Base-by-base conservation (phyloP, 2,888 invertebrate species). In the Diogma glabrata region DNA sequence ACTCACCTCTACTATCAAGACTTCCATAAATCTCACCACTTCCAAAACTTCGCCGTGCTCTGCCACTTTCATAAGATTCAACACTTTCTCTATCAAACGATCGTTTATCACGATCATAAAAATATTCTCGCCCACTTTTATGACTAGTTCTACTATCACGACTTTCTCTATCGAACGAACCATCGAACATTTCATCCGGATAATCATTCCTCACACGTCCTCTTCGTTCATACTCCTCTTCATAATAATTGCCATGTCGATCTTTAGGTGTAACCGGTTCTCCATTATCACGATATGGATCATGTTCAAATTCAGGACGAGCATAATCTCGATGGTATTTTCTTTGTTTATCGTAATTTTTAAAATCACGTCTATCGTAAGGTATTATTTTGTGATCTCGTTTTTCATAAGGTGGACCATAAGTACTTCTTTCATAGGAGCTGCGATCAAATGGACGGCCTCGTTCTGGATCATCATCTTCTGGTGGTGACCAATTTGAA, bases 21-120 rank as follows among this genome's bases (percentile, higher is more conserved):
- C 70, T 70, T 19, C 69, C 70, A 45, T 69, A 69, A 30, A 68
- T 65, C 54, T 70, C 70, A 16, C 68, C 69, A 53, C 70, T 70
- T 22, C 69, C 70, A 40, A 70, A 69, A 53, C 67, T 68, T 1
- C 69, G 60, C 2, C 68, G 61, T 3, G 67, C 61, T 3, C 61
- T 58, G 6, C 63, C 59, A 47, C 69, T 69, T 52, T 70, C 70
- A 50, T 65, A 70, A 0, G 70, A 70, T 26, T 70, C 70, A 4
- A 67, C 61, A 46, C 70, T 70, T 51, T 70, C 70, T 2, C 69
- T 65, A 55, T 70, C 70, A 28, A 70, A 70, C 10, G 69, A 69
- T 36, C 67, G 67, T 7, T 69, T 64, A 9, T 70, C 70, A 8
- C 57, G 61, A 24, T 70, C 68, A 50, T 69, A 70, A 28, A 67